Evolutionary conservation across 2,797 vertebrate genomes (phyloP).

Genomic region (Meriones psammophilus): DNA sequence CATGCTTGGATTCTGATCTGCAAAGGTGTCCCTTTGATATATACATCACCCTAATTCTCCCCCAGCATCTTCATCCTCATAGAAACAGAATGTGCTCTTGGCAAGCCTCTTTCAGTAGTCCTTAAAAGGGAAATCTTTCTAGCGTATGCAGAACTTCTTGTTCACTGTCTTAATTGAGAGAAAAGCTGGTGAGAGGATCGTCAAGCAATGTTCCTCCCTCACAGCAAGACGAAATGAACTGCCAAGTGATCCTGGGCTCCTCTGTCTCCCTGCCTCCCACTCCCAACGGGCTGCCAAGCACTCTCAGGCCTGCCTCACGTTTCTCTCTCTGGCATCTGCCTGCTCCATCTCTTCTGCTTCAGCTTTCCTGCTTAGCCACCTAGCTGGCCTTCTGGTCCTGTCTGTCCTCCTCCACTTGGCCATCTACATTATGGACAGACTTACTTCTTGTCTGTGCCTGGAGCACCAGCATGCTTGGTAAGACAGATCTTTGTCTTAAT

Average conservation of each 20-base stretch:
- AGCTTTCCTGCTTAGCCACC: background rate
- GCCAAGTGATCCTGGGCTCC: background rate
- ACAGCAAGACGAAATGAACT: constrained; percentile 40
- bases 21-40: background rate
- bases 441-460: background rate
- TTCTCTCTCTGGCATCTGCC: background rate
- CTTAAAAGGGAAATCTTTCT: constrained; percentile 9
- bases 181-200: background rate
- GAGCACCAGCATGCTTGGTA: background rate
- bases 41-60: background rate
- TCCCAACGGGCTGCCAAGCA: background rate
- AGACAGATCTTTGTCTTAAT: background rate
- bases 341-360: background rate
- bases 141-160: background rate
- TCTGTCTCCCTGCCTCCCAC: background rate
- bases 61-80: background rate
- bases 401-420: background rate
- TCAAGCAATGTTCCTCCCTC: constrained; percentile 48
- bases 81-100: background rate
- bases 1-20: background rate
- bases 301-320: background rate
- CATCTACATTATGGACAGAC: background rate
- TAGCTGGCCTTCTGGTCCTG: background rate
- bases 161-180: background rate
- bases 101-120: background rate